These are phyloP conservation scores for Cryptus armator DNA, from an alignment of 2,888 invertebrate genomes.

Conservation along the genomic window DNA sequence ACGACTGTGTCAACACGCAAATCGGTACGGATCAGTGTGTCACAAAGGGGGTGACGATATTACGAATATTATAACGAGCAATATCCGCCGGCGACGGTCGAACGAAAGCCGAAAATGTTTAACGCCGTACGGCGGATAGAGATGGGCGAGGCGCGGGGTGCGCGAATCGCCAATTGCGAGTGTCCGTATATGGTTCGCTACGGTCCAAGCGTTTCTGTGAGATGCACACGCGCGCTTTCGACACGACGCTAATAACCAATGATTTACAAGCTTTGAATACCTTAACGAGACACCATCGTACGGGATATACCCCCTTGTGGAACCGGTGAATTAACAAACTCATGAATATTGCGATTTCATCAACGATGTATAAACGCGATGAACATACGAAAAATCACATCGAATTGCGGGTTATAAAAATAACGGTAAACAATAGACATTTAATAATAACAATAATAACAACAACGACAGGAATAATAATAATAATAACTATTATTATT, in stretches of 20 bases:
- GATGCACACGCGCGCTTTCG: constrained; percentile 19
- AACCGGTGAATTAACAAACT: constrained; percentile 45
- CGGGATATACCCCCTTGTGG: background rate
- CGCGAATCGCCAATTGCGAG: constrained; percentile 53
- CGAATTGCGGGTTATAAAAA: too few relatives aligned
- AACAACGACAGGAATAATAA: too few relatives aligned
- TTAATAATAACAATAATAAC: too few relatives aligned
- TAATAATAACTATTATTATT: too few relatives aligned
- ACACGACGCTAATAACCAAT: constrained; percentile 32
- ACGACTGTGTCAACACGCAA: background rate
- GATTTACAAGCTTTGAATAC: constrained; percentile 42
- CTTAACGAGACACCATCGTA: constrained; percentile 18
- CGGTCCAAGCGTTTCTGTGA: background rate
- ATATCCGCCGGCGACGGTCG: constrained; percentile 67
- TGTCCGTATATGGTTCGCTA: constrained; percentile 28
- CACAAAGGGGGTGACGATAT: constrained; percentile 49
- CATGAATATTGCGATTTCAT: constrained; percentile 50
- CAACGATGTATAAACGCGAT: background rate
- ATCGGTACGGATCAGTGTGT: constrained; percentile 17
- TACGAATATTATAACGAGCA: constrained; percentile 67
- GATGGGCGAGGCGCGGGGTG: constrained; percentile 3
- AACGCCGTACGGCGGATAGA: constrained; percentile 13
- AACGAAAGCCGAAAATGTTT: constrained; percentile 56
- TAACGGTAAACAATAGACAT: too few relatives aligned
- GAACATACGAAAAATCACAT: too few relatives aligned